A percentile compares a stretch with the other conserved stretches of the same genome.
These are phyloP conservation scores for Chauna torquata DNA, from an alignment of 2,113 vertebrate species.

Conservation along the genomic window DNA sequence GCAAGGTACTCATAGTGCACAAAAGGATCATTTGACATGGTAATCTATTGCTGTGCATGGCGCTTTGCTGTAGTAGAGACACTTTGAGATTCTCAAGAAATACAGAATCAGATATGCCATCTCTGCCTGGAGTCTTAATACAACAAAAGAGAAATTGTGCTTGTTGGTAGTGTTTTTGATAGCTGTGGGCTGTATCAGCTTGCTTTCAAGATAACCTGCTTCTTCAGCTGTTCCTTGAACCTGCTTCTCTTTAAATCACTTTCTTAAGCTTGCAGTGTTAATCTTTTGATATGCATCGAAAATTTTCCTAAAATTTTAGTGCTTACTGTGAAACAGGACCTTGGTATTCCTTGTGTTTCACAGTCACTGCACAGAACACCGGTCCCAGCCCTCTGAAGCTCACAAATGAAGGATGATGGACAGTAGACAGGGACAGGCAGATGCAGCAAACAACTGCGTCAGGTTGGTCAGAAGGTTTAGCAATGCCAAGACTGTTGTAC, in stretches of 20 bases:
- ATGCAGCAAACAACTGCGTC: neutral
- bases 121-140: neutral
- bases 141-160: neutral
- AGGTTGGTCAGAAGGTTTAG: neutral
- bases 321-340: neutral
- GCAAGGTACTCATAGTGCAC: slow-evolving; percentile 45
- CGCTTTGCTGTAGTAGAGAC: neutral
- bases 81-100: neutral
- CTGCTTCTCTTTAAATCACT: neutral
- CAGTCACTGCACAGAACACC: neutral
- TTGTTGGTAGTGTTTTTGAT: neutral
- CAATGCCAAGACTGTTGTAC: neutral
- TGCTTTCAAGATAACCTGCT: neutral
- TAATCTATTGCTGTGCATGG: neutral
- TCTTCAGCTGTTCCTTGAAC: neutral
- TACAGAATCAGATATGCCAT: neutral
- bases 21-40: neutral
- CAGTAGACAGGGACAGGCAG: neutral
- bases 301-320: neutral
- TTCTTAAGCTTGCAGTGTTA: neutral
- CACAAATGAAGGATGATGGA: neutral
- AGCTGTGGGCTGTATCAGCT: neutral
- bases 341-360: neutral
- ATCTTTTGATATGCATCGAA: neutral
- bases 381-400: neutral